Conservation (phyloP, 2,797 vertebrate genomes). For the Siniperca scherzeri region DNA sequence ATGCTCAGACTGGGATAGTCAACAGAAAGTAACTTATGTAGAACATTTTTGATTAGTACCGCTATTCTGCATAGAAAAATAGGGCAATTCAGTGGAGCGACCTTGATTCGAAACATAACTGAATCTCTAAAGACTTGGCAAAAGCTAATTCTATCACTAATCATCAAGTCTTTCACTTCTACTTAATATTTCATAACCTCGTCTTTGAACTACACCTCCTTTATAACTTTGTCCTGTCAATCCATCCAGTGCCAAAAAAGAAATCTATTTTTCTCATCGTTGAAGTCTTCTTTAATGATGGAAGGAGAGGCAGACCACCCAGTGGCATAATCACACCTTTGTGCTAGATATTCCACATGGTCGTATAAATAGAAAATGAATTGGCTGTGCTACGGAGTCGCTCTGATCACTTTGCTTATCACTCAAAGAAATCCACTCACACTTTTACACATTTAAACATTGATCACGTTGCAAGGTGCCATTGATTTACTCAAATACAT, state of each 20-base stretch:
- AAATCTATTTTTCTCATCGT: conserved; percentile 63
- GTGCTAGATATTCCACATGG: conserved; percentile 65
- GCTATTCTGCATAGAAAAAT: conserved; percentile 75
- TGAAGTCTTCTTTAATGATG: conserved; percentile 70
- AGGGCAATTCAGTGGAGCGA: conserved; percentile 79
- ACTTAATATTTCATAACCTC: conserved; percentile 68
- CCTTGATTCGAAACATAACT: conserved; percentile 83
- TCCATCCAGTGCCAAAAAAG: conserved; percentile 50
- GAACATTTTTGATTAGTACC: conserved; percentile 83
- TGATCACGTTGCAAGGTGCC: conserved; percentile 58
- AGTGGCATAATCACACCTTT: conserved; percentile 78
- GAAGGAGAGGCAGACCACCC: conserved; percentile 66
- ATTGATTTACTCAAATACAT: conserved; percentile 71
- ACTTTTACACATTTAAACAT: conserved; percentile 72
- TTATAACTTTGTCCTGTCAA: conserved; percentile 72
- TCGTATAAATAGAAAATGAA: conserved; percentile 81
- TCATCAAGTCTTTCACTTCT: conserved; percentile 76
- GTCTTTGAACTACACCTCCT: conserved; percentile 66
- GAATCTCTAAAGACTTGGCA: conserved; percentile 77
- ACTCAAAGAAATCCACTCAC: conserved; percentile 66
- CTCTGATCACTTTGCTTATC: conserved; percentile 74
- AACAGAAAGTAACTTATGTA: conserved; percentile 79
- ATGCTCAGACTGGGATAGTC: conserved; percentile 58
- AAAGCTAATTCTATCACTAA: conserved; percentile 84
- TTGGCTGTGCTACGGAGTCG: conserved; percentile 60